phyloP scores from a whole-genome alignment of 2,113 vertebrate species.

The Grus americana region DNA sequence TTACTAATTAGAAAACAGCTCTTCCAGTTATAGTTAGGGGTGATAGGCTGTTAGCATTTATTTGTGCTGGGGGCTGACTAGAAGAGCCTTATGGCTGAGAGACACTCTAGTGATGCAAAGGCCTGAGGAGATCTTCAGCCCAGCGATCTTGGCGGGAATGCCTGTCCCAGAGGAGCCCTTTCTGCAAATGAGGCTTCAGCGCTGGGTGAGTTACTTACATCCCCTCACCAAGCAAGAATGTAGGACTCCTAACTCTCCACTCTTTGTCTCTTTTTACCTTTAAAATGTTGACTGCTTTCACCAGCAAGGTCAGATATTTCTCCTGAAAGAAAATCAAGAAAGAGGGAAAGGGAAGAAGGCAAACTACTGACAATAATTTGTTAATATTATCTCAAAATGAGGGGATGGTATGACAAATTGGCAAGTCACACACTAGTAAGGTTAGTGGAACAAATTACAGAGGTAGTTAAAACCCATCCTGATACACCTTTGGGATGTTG shows the following conservation, averaged over 20 bases:
- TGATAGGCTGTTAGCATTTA: accelerated
- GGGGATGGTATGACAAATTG: not conserved
- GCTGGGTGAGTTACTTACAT: not conserved
- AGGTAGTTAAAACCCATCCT: not conserved
- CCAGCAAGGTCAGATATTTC: not conserved
- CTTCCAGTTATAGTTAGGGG: accelerated
- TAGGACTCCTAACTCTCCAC: accelerated
- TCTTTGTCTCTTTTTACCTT: accelerated
- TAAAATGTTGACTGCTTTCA: not conserved
- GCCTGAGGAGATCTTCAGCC: too few species aligned
- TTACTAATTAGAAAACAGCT: not conserved
- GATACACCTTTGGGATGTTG: too few species aligned
- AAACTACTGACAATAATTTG: not conserved
- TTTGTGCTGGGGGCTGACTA: not conserved
- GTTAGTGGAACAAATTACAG: too few species aligned
- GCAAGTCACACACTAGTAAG: too few species aligned
- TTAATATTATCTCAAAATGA: not conserved
- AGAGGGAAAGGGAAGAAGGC: not conserved
- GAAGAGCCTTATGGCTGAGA: accelerated
- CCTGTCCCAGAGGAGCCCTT: accelerated
- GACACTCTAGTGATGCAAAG: accelerated
- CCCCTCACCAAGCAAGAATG: too few species aligned
- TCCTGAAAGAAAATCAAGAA: not conserved
- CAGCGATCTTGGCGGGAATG: accelerated
- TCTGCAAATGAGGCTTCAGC: accelerated